These are phyloP conservation scores for Drosophila albomicans DNA, from an alignment of 1,140 invertebrate species.

Conservation along the genomic window DNA sequence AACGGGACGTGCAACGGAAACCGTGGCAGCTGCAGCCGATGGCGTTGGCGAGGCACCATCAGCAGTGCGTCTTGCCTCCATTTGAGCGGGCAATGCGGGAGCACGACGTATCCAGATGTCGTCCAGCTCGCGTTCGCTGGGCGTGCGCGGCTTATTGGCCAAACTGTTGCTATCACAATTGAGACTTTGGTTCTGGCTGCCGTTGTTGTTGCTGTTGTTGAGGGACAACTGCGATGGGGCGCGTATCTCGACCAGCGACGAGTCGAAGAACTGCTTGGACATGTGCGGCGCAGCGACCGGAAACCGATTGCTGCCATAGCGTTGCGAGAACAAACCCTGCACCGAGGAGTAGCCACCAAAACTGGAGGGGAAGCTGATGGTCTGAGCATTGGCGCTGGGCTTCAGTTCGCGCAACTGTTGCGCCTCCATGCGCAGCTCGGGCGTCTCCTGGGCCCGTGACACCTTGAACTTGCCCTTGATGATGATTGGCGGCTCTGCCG, in stretches of 20 bases:
- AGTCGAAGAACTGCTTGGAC: conserved; percentile 92
- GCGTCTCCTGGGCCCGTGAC: conserved; percentile 85
- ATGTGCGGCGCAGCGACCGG: conserved; percentile 86
- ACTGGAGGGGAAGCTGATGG: conserved; percentile 87
- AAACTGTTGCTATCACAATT: conserved; percentile 72
- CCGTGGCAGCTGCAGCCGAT: background rate
- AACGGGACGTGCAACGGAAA: conserved; percentile 35
- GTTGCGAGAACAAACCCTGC: conserved; percentile 85
- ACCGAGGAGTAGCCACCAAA: conserved; percentile 86
- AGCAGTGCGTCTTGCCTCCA: background rate
- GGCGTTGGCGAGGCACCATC: background rate
- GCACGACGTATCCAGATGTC: conserved; percentile 77
- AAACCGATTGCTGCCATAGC: conserved; percentile 75
- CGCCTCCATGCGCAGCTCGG: conserved; percentile 86
- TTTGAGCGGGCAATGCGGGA: background rate
- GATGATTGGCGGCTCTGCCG: conserved; percentile 56
- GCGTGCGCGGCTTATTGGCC: conserved; percentile 63
- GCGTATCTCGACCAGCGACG: conserved; percentile 92
- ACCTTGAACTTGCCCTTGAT: conserved; percentile 83
- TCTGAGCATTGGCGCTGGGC: conserved; percentile 86
- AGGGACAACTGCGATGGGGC: conserved; percentile 88
- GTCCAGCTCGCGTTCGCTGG: conserved; percentile 73
- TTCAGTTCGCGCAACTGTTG: conserved; percentile 74
- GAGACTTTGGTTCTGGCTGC: conserved; percentile 66
- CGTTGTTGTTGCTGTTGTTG: conserved; percentile 85